Conservation (phyloP, 2,888 invertebrate species). For the Xestobium rufovillosum region DNA sequence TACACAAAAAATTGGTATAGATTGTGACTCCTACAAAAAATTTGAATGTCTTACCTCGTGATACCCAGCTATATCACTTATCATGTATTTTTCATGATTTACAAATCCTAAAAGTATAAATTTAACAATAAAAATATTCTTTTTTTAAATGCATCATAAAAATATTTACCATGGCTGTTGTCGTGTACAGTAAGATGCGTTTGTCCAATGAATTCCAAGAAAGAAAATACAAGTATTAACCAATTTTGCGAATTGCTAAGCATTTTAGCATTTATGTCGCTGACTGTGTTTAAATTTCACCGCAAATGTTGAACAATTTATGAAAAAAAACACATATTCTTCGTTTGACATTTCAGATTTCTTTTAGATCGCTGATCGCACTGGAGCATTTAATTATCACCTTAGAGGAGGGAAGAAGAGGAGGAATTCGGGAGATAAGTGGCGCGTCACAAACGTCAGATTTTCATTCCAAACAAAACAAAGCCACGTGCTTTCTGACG, state of each 20-base stretch:
- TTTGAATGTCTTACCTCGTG: constrained; percentile 22
- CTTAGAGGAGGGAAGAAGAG: too few relatives aligned
- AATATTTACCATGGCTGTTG: constrained; percentile 64
- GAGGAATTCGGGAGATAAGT: too few relatives aligned
- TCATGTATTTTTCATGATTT: constrained; percentile 8
- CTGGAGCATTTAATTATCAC: too few relatives aligned
- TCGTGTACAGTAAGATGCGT: constrained; percentile 65
- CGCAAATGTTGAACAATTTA: too few relatives aligned
- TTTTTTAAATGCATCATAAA: constrained; percentile 41
- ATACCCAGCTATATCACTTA: constrained; percentile 12
- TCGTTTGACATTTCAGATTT: too few relatives aligned
- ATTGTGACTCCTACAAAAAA: constrained; percentile 46
- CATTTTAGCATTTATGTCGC: constrained; percentile 40
- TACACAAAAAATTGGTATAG: constrained; percentile 7
- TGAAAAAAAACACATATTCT: too few relatives aligned
- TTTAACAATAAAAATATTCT: constrained; percentile 25
- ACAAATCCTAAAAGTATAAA: constrained; percentile 5
- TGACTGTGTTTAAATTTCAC: too few relatives aligned
- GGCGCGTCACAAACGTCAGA: too few relatives aligned
- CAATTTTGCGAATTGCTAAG: constrained; percentile 48
- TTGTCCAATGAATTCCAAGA: constrained; percentile 59
- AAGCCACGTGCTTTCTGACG: too few relatives aligned
- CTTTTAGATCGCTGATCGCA: too few relatives aligned
- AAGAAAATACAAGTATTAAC: constrained; percentile 59
- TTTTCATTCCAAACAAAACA: too few relatives aligned